phyloP scores from a whole-genome alignment of 2,888 invertebrate species.

The Lordiphosa andalusiaca region DNA sequence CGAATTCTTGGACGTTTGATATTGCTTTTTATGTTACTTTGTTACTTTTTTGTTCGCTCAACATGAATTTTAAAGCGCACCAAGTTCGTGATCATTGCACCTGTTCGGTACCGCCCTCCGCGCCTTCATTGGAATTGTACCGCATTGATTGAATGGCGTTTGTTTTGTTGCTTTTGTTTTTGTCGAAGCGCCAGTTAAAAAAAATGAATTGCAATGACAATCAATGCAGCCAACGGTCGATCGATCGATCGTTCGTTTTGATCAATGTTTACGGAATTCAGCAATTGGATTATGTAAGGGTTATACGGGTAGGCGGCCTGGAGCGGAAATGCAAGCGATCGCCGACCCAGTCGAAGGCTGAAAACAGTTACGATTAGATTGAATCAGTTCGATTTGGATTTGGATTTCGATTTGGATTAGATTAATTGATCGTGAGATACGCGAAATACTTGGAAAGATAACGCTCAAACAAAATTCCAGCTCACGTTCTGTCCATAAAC shows the following conservation, averaged over 20 bases:
- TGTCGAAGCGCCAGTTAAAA: conserved; percentile 54
- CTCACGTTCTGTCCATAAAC: background rate
- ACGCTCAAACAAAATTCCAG: background rate
- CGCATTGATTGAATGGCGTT: conserved; percentile 5
- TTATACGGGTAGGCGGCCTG: background rate
- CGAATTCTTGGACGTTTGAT: too few species aligned
- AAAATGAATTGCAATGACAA: conserved; percentile 52
- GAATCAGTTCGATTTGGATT: conserved; percentile 47
- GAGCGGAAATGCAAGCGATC: conserved; percentile 3
- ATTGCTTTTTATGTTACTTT: too few species aligned
- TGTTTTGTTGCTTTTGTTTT: conserved; percentile 6
- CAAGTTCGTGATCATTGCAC: conserved; percentile 52
- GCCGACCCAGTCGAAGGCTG: conserved; percentile 29
- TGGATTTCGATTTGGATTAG: conserved; percentile 37
- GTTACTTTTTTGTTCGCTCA: background rate
- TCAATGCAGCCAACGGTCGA: conserved; percentile 8
- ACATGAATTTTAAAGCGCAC: conserved; percentile 29
- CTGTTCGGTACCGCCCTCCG: conserved; percentile 23
- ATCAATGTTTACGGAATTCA: conserved; percentile 62
- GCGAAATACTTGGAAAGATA: too few species aligned
- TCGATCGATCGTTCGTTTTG: background rate
- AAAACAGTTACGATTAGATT: conserved; percentile 47
- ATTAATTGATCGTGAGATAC: conserved; percentile 24
- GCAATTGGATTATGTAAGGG: conserved; percentile 62
- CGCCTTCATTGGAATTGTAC: background rate